phyloP scores from a whole-genome alignment of 1,140 invertebrate genomes.

The Apocrypta bakeri region DNA sequence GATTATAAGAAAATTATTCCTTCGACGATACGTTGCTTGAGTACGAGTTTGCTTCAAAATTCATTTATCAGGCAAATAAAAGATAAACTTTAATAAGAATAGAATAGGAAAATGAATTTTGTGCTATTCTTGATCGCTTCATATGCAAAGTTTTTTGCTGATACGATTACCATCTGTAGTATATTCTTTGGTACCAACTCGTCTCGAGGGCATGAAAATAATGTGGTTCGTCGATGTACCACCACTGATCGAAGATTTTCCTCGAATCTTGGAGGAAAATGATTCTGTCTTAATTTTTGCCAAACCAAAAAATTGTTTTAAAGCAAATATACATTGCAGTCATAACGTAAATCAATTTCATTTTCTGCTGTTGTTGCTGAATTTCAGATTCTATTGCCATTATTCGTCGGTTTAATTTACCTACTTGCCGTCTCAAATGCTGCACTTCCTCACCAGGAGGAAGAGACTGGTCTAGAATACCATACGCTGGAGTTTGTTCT shows the following conservation, averaged over 20 bases:
- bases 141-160: neutral
- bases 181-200: conserved; percentile 29
- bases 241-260: conserved; percentile 26
- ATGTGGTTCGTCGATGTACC: conserved; percentile 9
- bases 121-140: neutral
- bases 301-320: conserved; percentile 90
- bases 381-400: conserved; percentile 89
- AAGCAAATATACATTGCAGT: conserved; percentile 89
- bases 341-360: conserved; percentile 87
- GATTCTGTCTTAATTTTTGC: conserved; percentile 73
- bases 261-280: neutral
- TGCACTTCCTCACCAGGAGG: conserved; percentile 86
- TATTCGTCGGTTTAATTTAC: conserved; percentile 88
- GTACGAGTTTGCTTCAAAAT: conserved; percentile 6
- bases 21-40: conserved; percentile 18
- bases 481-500: conserved; percentile 79
- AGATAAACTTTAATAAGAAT: neutral
- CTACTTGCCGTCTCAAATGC: conserved; percentile 87
- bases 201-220: neutral
- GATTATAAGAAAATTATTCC: conserved; percentile 10
- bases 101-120: conserved; percentile 27
- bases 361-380: conserved; percentile 85
- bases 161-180: neutral
- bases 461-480: conserved; percentile 78
- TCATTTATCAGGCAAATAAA: conserved; percentile 7